Evolutionary conservation across 2,113 vertebrate genomes (phyloP), one percentile per base, ranked within the genome.

Genomic region (Catharus fuscescens): DNA sequence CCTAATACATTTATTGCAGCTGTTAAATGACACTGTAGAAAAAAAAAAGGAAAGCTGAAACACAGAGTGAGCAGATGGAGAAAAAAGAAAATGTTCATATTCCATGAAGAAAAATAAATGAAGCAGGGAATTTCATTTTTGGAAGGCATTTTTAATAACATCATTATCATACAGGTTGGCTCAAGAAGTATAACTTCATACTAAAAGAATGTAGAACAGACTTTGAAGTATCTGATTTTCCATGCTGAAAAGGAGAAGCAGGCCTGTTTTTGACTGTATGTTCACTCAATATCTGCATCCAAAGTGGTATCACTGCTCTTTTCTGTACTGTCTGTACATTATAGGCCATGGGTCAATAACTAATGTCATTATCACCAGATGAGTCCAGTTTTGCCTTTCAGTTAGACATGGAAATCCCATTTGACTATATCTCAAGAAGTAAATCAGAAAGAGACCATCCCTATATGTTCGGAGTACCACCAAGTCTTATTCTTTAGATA

Each of bases 181-280:
- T 82, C 56, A 82, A 85, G 54, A 95, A 84, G 67, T 76, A 12
- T 48, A 81, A 74, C 61, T 93, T 83, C 48, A 47, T 28, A 86
- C 80, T 31, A 87, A 64, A 92, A 80, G 80, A 89, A 93, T 69
- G 65, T 65, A 89, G 86, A 78, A 89, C 77, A 62, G 67, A 88
- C 54, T 88, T 73, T 0, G 6, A 94, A 87, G 80, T 45, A 90
- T 73, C 50, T 92, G n/a, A 57, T 76, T 89, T 78, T 80, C 67
- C 70, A 54, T n/a, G n/a, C 6, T 71, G 19, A 48, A 59, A 17
- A 86, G 61, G 18, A 88, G 47, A 85, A 87, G 54, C 18, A 70
- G 88, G 72, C 5, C 38, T 94, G 42, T 3, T 95, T 91, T 91
- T 82, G 73, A 71, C 42, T 65, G 14, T 23, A 8, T 64, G 11